Evolutionary conservation across 2,797 vertebrate species (phyloP).

Genomic region (Neosilurus mollespiculum): DNA sequence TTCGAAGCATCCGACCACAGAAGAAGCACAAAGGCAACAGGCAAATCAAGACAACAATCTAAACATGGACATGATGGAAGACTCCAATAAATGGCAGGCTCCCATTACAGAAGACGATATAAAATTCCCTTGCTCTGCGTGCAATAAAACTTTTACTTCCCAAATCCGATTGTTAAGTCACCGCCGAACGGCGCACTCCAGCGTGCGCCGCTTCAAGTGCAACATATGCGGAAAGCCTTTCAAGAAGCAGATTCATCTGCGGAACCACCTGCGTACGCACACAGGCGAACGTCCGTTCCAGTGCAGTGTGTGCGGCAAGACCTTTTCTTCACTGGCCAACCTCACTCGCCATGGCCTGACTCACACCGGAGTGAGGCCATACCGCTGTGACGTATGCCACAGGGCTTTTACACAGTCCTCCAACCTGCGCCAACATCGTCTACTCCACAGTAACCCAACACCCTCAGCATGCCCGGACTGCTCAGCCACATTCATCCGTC

Average conservation of each 20-base stretch:
- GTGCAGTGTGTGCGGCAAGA: conserved; percentile 85
- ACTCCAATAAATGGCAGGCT: not conserved
- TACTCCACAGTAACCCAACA: conserved; percentile 73
- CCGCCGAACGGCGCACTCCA: conserved; percentile 73
- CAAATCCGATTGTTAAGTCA: conserved; percentile 81
- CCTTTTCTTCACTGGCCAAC: conserved; percentile 85
- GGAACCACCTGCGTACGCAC: conserved; percentile 87
- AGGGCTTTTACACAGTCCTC: conserved; percentile 89
- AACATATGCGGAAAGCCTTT: conserved; percentile 84
- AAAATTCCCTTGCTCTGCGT: conserved; percentile 75
- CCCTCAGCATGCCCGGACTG: conserved; percentile 75
- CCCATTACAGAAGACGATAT: conserved; percentile 19
- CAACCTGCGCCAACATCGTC: conserved; percentile 86
- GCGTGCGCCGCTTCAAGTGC: conserved; percentile 82
- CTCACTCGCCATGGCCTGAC: conserved; percentile 86
- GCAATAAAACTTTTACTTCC: conserved; percentile 77
- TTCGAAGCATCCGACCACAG: conserved; percentile 28
- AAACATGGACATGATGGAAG: not conserved
- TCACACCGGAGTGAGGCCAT: conserved; percentile 85
- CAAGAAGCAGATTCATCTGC: conserved; percentile 86
- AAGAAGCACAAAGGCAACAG: conserved; percentile 19
- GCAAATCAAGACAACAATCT: conserved; percentile 14
- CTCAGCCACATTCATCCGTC: conserved; percentile 72
- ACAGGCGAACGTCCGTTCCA: conserved; percentile 88
- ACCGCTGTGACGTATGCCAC: conserved; percentile 83